Evolutionary conservation across 2,888 invertebrate genomes (phyloP), one percentile per base, ranked within the genome.

Genomic region (Epicampocera succincta): DNA sequence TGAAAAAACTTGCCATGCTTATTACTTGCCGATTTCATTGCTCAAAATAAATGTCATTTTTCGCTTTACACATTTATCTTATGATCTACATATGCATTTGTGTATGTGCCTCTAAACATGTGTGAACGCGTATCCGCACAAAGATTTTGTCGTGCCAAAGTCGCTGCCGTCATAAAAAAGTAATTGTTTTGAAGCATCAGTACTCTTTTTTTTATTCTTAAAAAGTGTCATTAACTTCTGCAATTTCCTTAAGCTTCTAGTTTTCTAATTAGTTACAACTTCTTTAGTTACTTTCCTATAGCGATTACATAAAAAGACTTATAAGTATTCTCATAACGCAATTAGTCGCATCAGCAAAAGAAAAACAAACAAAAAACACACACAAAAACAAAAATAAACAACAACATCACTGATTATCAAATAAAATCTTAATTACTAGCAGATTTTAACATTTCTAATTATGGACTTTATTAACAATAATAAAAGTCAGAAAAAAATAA

Each of bases 391-490:
- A 9, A 33, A 33, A 33, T 33, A 33, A 33, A 33, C 33, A 5
- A 33, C 33, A 5, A 33, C 33, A 33, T 9, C 33, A 56, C 38
- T 56, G 11, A 66, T 75, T 46, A 69, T 61, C 60, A 61, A 61
- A 52, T 76, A 68, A 69, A 75, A 68, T 68, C 46, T 60, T 61
- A 52, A 61, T 61, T 61, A 9, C 50, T 52, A 54, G 52, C 21
- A 76, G 68, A 61, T 69, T 46, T 33, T 54, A 76, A 54, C 44
- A 54, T 46, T 46, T 69, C 76, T 76, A 76, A 76, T 76, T 76
- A 76, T 76, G 69, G 52, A 54, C 76, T 76, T 61, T 61, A 69
- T 60, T 42, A 52, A 25, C 68, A 68, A 46, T 56, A 66, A 38
- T 38, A 46, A 44, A 42, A 56, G 4, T 3, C 33, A 33, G 19